Evolutionary conservation across 2,888 invertebrate genomes (phyloP), one percentile per base, ranked within the genome.

Genomic region (Philereme transversata): DNA sequence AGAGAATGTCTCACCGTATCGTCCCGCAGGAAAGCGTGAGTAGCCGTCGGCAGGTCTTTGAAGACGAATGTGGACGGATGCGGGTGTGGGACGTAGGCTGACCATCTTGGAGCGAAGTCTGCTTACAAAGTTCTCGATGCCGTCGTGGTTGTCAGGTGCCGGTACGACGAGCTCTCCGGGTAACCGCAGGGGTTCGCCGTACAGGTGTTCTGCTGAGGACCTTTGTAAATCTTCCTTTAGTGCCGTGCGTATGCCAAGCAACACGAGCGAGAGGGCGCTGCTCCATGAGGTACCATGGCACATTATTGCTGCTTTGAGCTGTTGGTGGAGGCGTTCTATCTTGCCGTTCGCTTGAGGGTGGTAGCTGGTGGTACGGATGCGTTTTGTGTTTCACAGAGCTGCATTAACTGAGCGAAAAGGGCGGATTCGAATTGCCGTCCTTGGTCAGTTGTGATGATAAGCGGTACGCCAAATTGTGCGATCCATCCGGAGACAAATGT

Each of bases 131-230:
- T 44, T 11, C 4, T 8, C 41, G 9, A 1, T 4, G 7, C 9
- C 1, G 9, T 41, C 3, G 9, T 7, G 7, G 7, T 9, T 4
- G 41, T 9, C 4, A 9, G 22, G 10, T 0, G 50, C 5, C 0
- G 45, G 36, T 5, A 35, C 50, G 0, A 57, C 5, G 22, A 56
- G n/a, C 7, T 50, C 56, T n/a, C 50, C 50, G 1, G 50, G 56
- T 3, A 50, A 34, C 7, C 50, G 36, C 2, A 57, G 38, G 3
- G 56, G 38, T 33, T 57, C 56, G 0, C 56, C 56, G n/a, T 57
- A 57, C 2, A 57, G 9, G 0, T 45, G 10, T 9, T 57, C 57
- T 4, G 57, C 57, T 6, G 51, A 46, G 1, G 57, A 46, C 1
- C 36, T 9, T n/a, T 36, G 4, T 5, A 51, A 9, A 11, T 57